Base-by-base conservation (phyloP, 1,140 invertebrate genomes). In the Brachionus plicatilis region DNA sequence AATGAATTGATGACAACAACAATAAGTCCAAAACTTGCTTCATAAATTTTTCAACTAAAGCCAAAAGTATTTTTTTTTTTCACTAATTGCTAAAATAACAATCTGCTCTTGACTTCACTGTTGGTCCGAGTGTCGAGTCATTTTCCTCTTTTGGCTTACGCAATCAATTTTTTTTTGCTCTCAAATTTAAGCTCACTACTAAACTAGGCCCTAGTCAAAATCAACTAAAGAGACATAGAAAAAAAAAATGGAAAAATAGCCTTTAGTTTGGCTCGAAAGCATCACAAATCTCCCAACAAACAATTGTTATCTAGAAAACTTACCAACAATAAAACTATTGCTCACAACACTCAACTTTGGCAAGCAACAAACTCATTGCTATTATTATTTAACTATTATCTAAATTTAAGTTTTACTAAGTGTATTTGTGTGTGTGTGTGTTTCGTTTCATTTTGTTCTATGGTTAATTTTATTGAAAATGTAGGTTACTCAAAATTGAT, bases 331-430 rank as follows among this genome's bases (percentile, higher is more conserved):
- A 72, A 72, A 41, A 37, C 6, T 37, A 41, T 41, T 41, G 17
- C 41, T 72, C 41, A 72, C 41, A 72, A 72, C 68, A 72, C 68
- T 72, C 41, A 72, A 72, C 37, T 72, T 72, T 72, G 68, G 68
- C 43, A 72, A 72, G 68, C 20, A 72, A 72, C 68, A 27, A 72
- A 72, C 68, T 72, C 68, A 41, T 68, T 33, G 66, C 66, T 68
- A 68, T 68, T 68, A 72, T 72, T 72, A 72, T 72, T 72, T 41
- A 72, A 72, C 68, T 43, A 72, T 72, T 72, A 72, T 72, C 68
- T 72, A 72, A 72, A 72, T 41, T 72, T 43, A 43, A 37, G 68
- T 72, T 72, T 41, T 72, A 60, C 53, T 27, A 60, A 60, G 53
- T 60, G 53, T 60, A 60, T 60, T 60, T 60, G 53, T 60, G 53